Percentiles rank a stretch among this genome's conserved stretches.
Conservation (phyloP, 2,888 invertebrate species). For the Sphaerophoria taeniata region DNA sequence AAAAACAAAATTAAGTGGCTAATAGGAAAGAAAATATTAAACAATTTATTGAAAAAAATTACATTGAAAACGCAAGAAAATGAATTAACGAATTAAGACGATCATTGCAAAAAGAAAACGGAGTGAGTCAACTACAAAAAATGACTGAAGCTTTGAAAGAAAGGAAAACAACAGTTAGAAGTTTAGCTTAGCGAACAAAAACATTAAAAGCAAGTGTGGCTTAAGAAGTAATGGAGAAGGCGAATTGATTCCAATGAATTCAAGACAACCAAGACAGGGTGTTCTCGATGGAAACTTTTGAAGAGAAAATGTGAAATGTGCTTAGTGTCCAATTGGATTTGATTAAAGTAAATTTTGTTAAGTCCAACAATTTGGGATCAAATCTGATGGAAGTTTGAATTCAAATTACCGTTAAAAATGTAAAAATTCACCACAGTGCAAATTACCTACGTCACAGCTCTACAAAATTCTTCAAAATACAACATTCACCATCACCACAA, state of each 20-base stretch:
- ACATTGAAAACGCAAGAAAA: constrained; percentile 35
- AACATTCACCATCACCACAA: constrained; percentile 42
- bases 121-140: constrained; percentile 18
- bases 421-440: constrained; percentile 34
- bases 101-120: constrained; percentile 39
- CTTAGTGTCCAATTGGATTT: no score
- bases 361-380: background rate
- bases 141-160: constrained; percentile 9
- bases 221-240: constrained; percentile 16
- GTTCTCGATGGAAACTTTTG: background rate
- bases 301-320: background rate
- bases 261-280: constrained; percentile 6
- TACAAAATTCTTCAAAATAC: background rate
- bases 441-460: background rate
- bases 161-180: constrained; percentile 38
- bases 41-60: constrained; percentile 11
- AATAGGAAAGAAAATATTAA: constrained; percentile 3
- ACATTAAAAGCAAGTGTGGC: background rate
- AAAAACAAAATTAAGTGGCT: constrained; percentile 19
- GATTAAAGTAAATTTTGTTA: no score
- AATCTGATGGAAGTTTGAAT: constrained; percentile 15
- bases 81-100: constrained; percentile 21
- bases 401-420: background rate
- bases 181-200: no score
- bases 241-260: background rate